Conservation (phyloP, 2,113 vertebrate species). For the Hemichromis elongatus region DNA sequence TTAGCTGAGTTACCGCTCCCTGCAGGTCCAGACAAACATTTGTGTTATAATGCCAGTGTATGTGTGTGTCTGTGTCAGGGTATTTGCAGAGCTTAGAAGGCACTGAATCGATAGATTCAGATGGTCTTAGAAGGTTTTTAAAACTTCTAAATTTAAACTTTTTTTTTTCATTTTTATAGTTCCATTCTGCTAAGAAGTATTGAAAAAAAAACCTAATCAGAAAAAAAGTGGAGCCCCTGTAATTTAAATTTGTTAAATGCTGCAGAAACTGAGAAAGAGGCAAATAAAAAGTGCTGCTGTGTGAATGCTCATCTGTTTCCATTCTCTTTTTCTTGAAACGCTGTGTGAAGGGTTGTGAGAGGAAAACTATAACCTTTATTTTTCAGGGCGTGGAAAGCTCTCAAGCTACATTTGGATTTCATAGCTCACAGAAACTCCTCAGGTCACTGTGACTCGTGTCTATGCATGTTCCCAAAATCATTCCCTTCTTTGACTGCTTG, state of each 20-base stretch:
- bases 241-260: not conserved
- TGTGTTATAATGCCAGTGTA: slow-evolving; percentile 7
- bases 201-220: not conserved
- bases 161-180: not conserved
- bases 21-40: slow-evolving; percentile 35
- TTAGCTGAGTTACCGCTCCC: not conserved
- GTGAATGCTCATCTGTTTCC: not conserved
- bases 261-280: not conserved
- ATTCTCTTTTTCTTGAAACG: not conserved
- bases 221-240: not conserved
- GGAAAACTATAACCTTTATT: not conserved
- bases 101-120: not conserved
- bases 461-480: not conserved
- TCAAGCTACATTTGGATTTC: not conserved
- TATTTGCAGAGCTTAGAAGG: not conserved
- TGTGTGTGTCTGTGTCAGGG: not conserved
- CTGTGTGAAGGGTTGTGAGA: not conserved
- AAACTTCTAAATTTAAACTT: not conserved
- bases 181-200: not conserved
- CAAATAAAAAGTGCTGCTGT: not conserved
- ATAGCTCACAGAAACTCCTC: not conserved
- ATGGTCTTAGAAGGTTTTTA: not conserved
- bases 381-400: not conserved
- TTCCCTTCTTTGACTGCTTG: not conserved
- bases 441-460: not conserved